Evolutionary conservation across 2,888 invertebrate genomes (phyloP).

Genomic region (Hipparchia sbordonii): DNA sequence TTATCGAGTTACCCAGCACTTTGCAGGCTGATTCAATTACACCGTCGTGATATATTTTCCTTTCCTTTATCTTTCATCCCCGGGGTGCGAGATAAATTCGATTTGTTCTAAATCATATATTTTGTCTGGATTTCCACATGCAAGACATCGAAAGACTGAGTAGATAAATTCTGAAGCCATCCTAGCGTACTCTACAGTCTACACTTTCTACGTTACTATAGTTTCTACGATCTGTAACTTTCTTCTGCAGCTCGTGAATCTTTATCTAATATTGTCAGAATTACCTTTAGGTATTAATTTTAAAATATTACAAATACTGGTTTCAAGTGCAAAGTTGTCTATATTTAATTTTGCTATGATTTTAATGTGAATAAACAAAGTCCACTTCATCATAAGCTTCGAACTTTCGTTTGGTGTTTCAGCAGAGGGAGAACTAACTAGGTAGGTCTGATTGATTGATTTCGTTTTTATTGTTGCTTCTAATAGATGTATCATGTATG

Average conservation of each 20-base stretch:
- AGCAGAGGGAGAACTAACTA: no score
- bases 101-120: background rate
- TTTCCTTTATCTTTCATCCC: constrained; percentile 8
- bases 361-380: background rate
- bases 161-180: background rate
- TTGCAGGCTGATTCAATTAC: constrained; percentile 7
- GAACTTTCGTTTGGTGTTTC: no score
- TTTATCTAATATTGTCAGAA: background rate
- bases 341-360: background rate
- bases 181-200: no score
- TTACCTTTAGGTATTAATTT: no score
- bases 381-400: no score
- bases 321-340: background rate
- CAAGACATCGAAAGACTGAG: background rate
- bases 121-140: background rate
- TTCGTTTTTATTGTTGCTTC: no score
- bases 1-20: constrained; percentile 7
- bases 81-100: constrained; percentile 1
- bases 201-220: no score
- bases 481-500: no score
- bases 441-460: no score
- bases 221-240: no score
- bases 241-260: background rate
- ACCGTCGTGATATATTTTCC: constrained; percentile 8
- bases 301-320: background rate